phyloP scores from a whole-genome alignment of 1,140 invertebrate genomes.

The Pogonognathellus flavescens region DNA sequence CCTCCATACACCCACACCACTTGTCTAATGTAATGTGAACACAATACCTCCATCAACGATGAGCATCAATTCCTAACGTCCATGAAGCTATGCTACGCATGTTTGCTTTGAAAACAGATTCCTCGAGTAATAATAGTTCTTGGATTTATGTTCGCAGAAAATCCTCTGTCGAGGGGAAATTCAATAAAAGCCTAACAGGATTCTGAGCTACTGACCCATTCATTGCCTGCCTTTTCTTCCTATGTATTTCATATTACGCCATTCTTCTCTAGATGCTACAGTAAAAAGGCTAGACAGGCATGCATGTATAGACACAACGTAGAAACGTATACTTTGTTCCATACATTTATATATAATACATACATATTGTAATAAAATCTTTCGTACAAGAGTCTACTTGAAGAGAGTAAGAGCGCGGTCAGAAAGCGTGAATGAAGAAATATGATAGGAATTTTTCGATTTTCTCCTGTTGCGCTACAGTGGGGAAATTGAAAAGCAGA shows the following conservation, averaged over 20 bases:
- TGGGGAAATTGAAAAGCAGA: slow-evolving; percentile 57
- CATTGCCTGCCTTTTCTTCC: slow-evolving; percentile 22
- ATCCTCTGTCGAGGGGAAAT: slow-evolving; percentile 47
- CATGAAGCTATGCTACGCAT: slow-evolving; percentile 19
- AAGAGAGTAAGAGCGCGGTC: slow-evolving; percentile 43
- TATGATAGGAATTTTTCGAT: slow-evolving; percentile 63
- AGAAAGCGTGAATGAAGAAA: slow-evolving; percentile 51
- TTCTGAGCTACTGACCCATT: slow-evolving; percentile 45
- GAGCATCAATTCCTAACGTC: slow-evolving; percentile 23
- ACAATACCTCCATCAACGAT: not conserved
- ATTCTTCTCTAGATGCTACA: too few species aligned
- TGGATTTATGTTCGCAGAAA: slow-evolving; percentile 31
- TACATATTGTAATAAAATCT: slow-evolving; percentile 39
- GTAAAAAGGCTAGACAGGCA: not conserved
- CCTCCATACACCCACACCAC: not conserved
- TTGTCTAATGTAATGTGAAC: not conserved
- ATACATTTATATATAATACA: too few species aligned
- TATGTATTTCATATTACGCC: not conserved
- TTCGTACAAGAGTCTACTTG: slow-evolving; percentile 16
- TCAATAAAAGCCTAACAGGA: slow-evolving; percentile 46
- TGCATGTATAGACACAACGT: not conserved
- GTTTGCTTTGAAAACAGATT: slow-evolving; percentile 48
- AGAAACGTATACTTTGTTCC: too few species aligned
- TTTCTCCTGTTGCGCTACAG: slow-evolving; percentile 54
- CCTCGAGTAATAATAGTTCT: slow-evolving; percentile 35